Percentiles rank a stretch among this genome's conserved stretches.
phyloP scores from a whole-genome alignment of 2,888 invertebrate genomes.

The Sylvicola fuscatus region DNA sequence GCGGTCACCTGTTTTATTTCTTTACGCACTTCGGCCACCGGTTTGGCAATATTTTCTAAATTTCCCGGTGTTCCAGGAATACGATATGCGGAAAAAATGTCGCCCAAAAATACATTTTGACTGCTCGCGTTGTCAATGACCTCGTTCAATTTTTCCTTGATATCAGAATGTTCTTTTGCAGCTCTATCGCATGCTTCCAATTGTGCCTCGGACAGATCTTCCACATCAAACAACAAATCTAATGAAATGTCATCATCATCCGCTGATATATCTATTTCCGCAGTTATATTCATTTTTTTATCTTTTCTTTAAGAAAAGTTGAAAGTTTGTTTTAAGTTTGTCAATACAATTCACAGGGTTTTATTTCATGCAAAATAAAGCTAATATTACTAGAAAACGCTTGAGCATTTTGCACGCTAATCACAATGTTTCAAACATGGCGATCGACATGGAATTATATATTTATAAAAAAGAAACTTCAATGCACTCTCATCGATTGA shows the following conservation, averaged over 20 bases:
- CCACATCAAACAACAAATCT: slow-evolving; percentile 37
- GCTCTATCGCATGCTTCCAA: slow-evolving; percentile 37
- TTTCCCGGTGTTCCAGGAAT: slow-evolving; percentile 28
- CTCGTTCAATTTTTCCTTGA: slow-evolving; percentile 37
- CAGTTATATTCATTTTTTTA: too few species aligned
- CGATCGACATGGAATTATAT: too few species aligned
- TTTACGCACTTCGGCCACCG: slow-evolving; percentile 13
- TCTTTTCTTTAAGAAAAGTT: too few species aligned
- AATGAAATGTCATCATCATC: slow-evolving; percentile 19
- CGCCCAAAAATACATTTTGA: slow-evolving; percentile 42
- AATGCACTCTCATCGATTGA: too few species aligned
- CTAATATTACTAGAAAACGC: too few species aligned
- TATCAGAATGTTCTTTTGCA: slow-evolving; percentile 43
- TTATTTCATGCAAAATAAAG: too few species aligned
- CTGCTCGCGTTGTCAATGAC: slow-evolving; percentile 36
- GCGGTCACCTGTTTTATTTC: slow-evolving; percentile 5
- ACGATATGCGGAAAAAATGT: slow-evolving; percentile 41
- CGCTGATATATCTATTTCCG: not conserved
- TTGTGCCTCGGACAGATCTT: slow-evolving; percentile 52
- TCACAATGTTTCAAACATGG: too few species aligned
- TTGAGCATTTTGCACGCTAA: too few species aligned
- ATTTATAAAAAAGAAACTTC: too few species aligned
- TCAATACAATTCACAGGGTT: too few species aligned
- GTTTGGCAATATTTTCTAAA: slow-evolving; percentile 6
- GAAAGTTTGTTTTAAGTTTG: not conserved